These are phyloP conservation scores for Leptothorax acervorum DNA, from an alignment of 2,888 invertebrate species.

Conservation along the genomic window DNA sequence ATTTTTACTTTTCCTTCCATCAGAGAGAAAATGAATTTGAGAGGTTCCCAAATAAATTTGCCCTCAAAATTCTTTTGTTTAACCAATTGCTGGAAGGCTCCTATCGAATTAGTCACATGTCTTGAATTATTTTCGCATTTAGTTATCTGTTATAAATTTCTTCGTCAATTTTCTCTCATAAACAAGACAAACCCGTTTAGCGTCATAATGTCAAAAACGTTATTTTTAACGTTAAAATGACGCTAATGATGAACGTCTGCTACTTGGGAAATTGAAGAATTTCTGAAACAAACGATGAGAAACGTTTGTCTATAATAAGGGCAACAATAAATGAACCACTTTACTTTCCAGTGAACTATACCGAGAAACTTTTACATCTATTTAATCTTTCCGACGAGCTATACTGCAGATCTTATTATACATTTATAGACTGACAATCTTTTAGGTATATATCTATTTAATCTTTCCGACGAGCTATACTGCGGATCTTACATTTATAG, in stretches of 20 bases:
- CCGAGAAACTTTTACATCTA: not conserved
- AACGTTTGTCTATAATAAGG: slow-evolving; percentile 1
- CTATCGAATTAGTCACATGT: not conserved
- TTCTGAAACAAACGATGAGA: not conserved
- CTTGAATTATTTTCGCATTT: not conserved
- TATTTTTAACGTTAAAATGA: not conserved
- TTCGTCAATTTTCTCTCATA: not conserved
- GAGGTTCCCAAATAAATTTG: not conserved
- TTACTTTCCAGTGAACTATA: not conserved
- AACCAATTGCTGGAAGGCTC: not conserved
- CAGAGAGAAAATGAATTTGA: not conserved
- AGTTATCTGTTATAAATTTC: too few relatives aligned
- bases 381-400: not conserved
- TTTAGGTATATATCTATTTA: not conserved
- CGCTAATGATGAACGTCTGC: not conserved
- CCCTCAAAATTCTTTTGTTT: not conserved
- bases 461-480: not conserved
- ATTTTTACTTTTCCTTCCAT: not conserved
- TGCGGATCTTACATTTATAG: not conserved
- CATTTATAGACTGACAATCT: not conserved
- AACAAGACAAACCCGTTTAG: not conserved
- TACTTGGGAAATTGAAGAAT: not conserved
- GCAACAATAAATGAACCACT: not conserved
- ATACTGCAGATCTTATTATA: not conserved
- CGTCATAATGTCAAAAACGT: too few relatives aligned